Conservation (phyloP, 2,113 vertebrate species). For the Ramphastos sulfuratus region DNA sequence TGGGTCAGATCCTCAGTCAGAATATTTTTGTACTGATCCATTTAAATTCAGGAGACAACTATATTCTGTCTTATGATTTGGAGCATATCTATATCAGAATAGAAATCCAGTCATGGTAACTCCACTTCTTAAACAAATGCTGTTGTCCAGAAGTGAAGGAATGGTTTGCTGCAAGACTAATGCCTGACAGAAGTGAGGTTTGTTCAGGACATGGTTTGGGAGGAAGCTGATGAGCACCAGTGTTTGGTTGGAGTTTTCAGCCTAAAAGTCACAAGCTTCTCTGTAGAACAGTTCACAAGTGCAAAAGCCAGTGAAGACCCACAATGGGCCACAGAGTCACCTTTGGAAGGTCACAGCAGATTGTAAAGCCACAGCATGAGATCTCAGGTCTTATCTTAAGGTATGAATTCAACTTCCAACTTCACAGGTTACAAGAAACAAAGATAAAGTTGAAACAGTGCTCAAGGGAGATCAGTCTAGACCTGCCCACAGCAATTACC, state of each 20-base stretch:
- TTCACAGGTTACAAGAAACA: background rate
- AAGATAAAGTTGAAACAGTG: background rate
- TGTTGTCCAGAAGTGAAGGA: background rate
- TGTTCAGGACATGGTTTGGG: background rate
- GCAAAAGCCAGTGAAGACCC: background rate
- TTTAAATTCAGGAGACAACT: background rate
- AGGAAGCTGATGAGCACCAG: background rate
- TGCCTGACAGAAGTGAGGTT: background rate
- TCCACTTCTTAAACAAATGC: background rate
- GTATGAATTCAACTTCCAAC: background rate
- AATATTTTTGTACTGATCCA: background rate
- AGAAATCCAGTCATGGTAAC: background rate
- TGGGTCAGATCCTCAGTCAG: background rate
- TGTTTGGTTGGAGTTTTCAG: background rate
- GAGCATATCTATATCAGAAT: background rate
- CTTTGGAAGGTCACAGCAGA: background rate
- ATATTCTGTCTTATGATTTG: background rate
- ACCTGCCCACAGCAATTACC: background rate
- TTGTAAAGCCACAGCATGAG: background rate
- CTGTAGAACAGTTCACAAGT: background rate
- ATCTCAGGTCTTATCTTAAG: background rate
- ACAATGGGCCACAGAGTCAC: background rate
- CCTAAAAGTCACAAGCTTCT: background rate
- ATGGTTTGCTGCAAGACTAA: background rate
- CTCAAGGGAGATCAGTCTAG: background rate